A percentile compares a stretch with the other conserved stretches of the same genome.
These are phyloP conservation scores for Onychomys arenicola DNA, from an alignment of 2,797 vertebrate species.

Conservation along the genomic window DNA sequence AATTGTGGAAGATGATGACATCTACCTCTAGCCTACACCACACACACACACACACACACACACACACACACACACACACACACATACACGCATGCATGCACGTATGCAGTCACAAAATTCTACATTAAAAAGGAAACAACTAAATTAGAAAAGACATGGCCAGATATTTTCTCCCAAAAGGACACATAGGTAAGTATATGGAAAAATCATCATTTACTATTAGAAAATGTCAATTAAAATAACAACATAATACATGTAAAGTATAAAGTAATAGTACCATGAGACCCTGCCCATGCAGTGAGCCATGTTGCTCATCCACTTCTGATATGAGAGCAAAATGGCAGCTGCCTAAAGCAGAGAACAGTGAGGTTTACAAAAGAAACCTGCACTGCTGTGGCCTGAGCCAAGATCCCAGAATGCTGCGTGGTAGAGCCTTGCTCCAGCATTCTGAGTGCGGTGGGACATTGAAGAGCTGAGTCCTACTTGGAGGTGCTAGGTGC, in stretches of 20 bases:
- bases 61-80: accelerated
- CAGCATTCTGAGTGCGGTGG: background rate
- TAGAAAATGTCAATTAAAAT: background rate
- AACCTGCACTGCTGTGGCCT: background rate
- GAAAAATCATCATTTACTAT: background rate
- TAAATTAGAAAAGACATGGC: background rate
- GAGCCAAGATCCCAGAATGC: background rate
- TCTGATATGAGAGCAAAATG: background rate
- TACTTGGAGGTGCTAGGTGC: background rate
- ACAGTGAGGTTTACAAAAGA: too few relatives aligned
- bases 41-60: background rate
- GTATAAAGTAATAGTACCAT: background rate
- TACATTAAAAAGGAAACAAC: background rate
- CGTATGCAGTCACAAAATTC: background rate
- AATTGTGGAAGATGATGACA: background rate
- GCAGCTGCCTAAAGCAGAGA: background rate
- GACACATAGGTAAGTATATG: background rate
- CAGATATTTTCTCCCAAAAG: background rate
- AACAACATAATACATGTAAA: background rate
- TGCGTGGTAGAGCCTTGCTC: background rate
- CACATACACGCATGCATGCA: background rate
- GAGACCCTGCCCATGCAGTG: background rate
- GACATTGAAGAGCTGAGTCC: background rate
- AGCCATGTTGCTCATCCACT: background rate
- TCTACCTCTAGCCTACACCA: background rate